Evolutionary conservation across 1,140 invertebrate genomes (phyloP).

Genomic region (Pseudachorutes palmiensis): DNA sequence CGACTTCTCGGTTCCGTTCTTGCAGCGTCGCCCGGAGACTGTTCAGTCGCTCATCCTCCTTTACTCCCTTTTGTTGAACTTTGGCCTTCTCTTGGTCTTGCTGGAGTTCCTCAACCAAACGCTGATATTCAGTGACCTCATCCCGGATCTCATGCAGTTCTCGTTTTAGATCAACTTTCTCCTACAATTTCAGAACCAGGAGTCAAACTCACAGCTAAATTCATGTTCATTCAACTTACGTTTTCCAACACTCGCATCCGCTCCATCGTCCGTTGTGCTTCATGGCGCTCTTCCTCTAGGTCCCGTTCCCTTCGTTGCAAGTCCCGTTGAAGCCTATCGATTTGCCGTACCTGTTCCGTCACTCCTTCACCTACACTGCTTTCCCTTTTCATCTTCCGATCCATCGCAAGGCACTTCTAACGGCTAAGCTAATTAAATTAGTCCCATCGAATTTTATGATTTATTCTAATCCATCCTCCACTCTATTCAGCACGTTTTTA

Average conservation of each 20-base stretch:
- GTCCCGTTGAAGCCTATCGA: slow-evolving; percentile 23
- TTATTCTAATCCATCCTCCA: too few relatives aligned
- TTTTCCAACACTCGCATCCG: slow-evolving; percentile 31
- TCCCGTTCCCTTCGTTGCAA: slow-evolving; percentile 28
- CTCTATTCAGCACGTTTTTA: too few relatives aligned
- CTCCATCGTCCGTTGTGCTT: slow-evolving; percentile 26
- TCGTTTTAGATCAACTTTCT: slow-evolving; percentile 27
- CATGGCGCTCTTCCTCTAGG: slow-evolving; percentile 27
- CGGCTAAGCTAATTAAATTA: neutral
- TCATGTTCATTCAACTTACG: slow-evolving; percentile 8
- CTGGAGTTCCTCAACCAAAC: slow-evolving; percentile 27
- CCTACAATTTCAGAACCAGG: neutral
- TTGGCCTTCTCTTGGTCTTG: slow-evolving; percentile 12
- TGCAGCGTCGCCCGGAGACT: slow-evolving; percentile 41
- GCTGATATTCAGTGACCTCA: slow-evolving; percentile 32
- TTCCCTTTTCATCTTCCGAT: slow-evolving; percentile 2
- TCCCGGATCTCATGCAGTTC: slow-evolving; percentile 33
- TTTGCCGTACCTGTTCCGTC: slow-evolving; percentile 15
- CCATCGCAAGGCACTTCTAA: slow-evolving; percentile 6
- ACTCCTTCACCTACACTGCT: slow-evolving; percentile 9
- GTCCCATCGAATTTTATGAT: neutral
- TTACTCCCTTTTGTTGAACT: slow-evolving; percentile 18
- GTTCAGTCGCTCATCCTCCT: slow-evolving; percentile 41
- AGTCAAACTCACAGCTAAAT: neutral
- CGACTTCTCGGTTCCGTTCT: slow-evolving; percentile 59